Conservation (phyloP, 2,797 vertebrate species). For the Siniperca undulata region DNA sequence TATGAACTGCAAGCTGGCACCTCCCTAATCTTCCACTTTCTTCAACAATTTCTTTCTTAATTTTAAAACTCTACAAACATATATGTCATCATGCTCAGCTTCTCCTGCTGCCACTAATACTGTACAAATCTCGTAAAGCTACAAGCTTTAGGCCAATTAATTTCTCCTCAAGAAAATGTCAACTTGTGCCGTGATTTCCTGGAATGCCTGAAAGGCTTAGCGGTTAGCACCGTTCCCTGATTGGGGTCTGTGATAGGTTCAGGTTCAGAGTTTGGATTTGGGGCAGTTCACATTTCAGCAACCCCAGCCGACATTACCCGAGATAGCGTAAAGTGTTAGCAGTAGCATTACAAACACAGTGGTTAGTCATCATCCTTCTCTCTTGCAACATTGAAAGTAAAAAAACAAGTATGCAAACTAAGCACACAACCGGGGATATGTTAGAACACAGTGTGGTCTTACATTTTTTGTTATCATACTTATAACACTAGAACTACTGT, state of each 20-base stretch:
- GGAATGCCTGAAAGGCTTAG: background rate
- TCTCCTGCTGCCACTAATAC: background rate
- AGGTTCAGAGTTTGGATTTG: background rate
- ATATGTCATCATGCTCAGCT: background rate
- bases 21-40: background rate
- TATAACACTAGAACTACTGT: too few relatives aligned
- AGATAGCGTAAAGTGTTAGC: too few relatives aligned
- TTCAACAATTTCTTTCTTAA: background rate
- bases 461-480: too few relatives aligned
- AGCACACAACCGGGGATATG: too few relatives aligned
- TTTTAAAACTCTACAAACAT: background rate
- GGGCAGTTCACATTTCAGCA: too few relatives aligned
- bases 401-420: too few relatives aligned
- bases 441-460: too few relatives aligned
- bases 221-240: background rate
- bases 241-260: too few relatives aligned
- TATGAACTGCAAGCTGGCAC: background rate
- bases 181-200: background rate
- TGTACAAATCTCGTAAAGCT: background rate
- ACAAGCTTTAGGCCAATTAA: background rate
- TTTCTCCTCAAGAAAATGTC: background rate
- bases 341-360: too few relatives aligned
- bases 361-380: too few relatives aligned
- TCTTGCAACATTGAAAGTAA: too few relatives aligned
- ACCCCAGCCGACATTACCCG: too few relatives aligned